Conservation (phyloP, 2,797 vertebrate species). For the Antrozous pallidus region DNA sequence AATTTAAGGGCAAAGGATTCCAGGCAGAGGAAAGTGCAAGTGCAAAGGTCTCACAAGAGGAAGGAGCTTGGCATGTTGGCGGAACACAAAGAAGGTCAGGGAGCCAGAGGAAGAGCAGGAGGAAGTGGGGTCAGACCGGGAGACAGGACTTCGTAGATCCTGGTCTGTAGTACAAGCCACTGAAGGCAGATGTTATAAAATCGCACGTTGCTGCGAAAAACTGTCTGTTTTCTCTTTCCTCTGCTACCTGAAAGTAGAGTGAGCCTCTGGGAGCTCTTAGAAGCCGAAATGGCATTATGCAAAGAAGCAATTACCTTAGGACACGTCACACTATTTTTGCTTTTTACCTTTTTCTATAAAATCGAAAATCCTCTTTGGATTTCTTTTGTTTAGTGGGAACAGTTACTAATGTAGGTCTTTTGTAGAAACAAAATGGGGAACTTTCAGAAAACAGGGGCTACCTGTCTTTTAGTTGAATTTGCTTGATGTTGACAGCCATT, state of each 20-base stretch:
- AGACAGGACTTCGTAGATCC: not conserved
- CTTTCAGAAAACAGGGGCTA: not conserved
- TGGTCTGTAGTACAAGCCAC: not conserved
- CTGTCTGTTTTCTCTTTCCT: not conserved
- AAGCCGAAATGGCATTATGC: not conserved
- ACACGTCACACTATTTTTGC: not conserved
- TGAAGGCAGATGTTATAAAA: not conserved
- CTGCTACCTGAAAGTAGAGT: not conserved
- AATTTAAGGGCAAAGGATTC: not conserved
- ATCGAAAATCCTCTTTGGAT: not conserved
- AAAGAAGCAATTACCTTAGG: not conserved
- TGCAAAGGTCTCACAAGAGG: not conserved
- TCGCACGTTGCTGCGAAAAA: not conserved
- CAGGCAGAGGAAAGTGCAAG: not conserved
- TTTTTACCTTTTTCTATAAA: not conserved
- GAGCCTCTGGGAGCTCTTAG: not conserved
- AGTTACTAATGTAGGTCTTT: not conserved
- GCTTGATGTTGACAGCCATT: not conserved
- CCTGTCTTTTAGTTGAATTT: not conserved
- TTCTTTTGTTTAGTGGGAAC: not conserved
- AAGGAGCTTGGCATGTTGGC: not conserved
- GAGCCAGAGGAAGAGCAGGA: not conserved
- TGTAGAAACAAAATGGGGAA: not conserved
- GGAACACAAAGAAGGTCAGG: not conserved
- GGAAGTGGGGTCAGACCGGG: not conserved